A percentile compares a stretch with the other conserved stretches of the same genome.
These are phyloP conservation scores for Bedellia somnulentella DNA, from an alignment of 2,888 invertebrate species.

Conservation along the genomic window DNA sequence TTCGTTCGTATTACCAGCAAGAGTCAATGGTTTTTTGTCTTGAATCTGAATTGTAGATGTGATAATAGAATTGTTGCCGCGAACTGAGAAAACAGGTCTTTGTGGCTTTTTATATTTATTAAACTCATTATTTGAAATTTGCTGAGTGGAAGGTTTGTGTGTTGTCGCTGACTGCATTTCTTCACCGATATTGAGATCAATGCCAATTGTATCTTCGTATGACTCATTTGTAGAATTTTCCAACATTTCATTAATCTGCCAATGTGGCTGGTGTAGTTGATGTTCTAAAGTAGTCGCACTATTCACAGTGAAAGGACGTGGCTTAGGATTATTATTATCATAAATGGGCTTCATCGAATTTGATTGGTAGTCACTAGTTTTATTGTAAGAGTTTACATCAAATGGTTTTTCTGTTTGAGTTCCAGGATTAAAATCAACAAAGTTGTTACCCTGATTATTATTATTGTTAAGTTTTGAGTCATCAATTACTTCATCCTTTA, in stretches of 20 bases:
- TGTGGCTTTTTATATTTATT: conserved; percentile 22
- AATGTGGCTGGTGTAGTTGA: conserved; percentile 49
- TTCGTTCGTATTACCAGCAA: conserved; percentile 26
- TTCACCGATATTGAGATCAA: conserved; percentile 49
- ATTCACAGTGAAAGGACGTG: conserved; percentile 43
- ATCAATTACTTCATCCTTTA: conserved; percentile 23
- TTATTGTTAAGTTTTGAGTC: conserved; percentile 12
- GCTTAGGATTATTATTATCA: conserved; percentile 26
- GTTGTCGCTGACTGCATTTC: conserved; percentile 19
- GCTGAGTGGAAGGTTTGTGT: not conserved
- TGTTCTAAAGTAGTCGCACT: conserved; percentile 33
- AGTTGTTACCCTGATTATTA: conserved; percentile 16
- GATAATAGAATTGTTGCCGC: conserved; percentile 35
- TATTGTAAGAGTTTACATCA: conserved; percentile 21
- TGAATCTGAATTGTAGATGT: conserved; percentile 47
- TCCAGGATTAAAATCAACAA: conserved; percentile 28
- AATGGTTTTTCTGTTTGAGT: conserved; percentile 56
- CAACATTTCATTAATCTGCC: conserved; percentile 50
- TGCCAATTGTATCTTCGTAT: conserved; percentile 39
- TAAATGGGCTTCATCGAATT: conserved; percentile 39
- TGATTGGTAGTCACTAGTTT: conserved; percentile 25
- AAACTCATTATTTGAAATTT: not conserved
- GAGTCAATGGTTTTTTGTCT: conserved; percentile 44
- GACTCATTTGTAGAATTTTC: conserved; percentile 39
- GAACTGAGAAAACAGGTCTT: conserved; percentile 20